Evolutionary conservation across 2,797 vertebrate genomes (phyloP), one percentile per base, ranked within the genome.

Genomic region (Oceanodroma leucorhoa): DNA sequence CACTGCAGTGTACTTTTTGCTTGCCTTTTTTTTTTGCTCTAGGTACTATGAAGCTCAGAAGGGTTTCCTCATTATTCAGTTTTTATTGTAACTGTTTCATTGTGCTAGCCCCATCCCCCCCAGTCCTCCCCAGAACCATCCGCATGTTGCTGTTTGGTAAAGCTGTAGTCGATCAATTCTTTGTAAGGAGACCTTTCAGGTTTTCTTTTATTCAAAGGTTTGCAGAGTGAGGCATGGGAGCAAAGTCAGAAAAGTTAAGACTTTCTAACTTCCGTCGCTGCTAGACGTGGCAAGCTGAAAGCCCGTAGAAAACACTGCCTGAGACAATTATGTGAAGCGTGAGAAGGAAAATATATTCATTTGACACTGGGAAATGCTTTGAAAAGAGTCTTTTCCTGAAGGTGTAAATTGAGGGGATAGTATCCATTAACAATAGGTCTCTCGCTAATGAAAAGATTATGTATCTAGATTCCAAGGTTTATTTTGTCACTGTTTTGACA

Each of bases 401-500:
- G 19, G 69, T 94, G 75, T 93, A 91, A 93, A 96, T 90, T 75
- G 21, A 87, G 24, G 32, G 72, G 62, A 61, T 89, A 93, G 65
- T 57, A 89, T 51, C 55, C 46, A 27, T 83, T 95, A 89, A 94
- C 83, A 93, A 85, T 80, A 89, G 23, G 32, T 40, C 58, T 76
- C 62, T 60, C 26, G 32, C 46, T 95, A 93, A 95, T 70, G 92
- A 87, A 77, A 96, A 94, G 73, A 48, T 92, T 87, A 78, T 29
- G 26, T 61, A 85, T 89, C 72, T 53, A 30, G 61, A 87, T 92
- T 95, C 87, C 77, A 87, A 89, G 78, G 53, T 96, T 96, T 95
- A 80, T 87, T 96, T 97, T 86, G 86, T 90, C 80, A 78, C 54
- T 96, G 79, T 96, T 96, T 95, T 90, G 94, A 94, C 87, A 96